A percentile compares a stretch with the other conserved stretches of the same genome.
phyloP scores from a whole-genome alignment of 1,140 invertebrate genomes.

The Saxidomus purpurata region DNA sequence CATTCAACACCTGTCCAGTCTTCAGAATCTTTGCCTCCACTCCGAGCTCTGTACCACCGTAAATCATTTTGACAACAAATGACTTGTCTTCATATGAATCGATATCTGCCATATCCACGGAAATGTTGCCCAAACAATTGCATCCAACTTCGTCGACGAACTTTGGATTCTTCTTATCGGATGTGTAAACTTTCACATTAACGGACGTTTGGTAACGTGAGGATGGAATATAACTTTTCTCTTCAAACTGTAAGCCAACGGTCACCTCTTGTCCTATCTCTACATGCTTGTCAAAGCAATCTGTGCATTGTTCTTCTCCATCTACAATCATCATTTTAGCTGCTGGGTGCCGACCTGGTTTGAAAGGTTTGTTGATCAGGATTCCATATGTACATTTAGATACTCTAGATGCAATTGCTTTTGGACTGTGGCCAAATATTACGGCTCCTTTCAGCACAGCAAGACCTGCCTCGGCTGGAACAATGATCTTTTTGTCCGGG shows the following conservation, averaged over 20 bases:
- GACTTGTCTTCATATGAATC: slow-evolving; percentile 20
- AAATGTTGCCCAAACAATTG: slow-evolving; percentile 38
- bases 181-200: slow-evolving; percentile 28
- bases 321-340: slow-evolving; percentile 41
- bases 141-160: slow-evolving; percentile 64
- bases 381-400: slow-evolving; percentile 72
- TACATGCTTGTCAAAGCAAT: slow-evolving; percentile 70
- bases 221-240: slow-evolving; percentile 28
- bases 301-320: slow-evolving; percentile 58
- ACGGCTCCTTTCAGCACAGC: slow-evolving; percentile 76
- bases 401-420: slow-evolving; percentile 65
- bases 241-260: slow-evolving; percentile 18
- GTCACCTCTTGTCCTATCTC: slow-evolving; percentile 59
- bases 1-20: slow-evolving; percentile 52
- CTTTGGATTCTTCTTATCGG: slow-evolving; percentile 13
- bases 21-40: slow-evolving; percentile 61
- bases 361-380: slow-evolving; percentile 30
- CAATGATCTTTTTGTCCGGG: slow-evolving; percentile 59
- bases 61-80: slow-evolving; percentile 65
- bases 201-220: not conserved
- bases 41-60: slow-evolving; percentile 71
- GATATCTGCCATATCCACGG: slow-evolving; percentile 62
- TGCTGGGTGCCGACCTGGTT: slow-evolving; percentile 34
- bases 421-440: slow-evolving; percentile 72
- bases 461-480: slow-evolving; percentile 69